Evolutionary conservation across 64 coral and sea anemone species (phyloP).

Genomic region (Catalaphyllia jardinei): DNA sequence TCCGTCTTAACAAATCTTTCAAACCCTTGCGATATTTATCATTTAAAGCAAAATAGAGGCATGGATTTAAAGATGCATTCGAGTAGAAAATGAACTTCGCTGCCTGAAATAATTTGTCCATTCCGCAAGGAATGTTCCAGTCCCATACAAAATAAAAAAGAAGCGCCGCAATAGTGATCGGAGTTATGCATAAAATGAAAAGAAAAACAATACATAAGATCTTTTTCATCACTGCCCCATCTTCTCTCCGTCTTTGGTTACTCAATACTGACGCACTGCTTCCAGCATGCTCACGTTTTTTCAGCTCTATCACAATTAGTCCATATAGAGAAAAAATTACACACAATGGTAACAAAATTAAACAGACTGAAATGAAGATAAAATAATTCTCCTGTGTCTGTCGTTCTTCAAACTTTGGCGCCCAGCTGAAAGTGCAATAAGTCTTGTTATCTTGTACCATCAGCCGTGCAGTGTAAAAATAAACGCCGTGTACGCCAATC

Average conservation of each 20-base stretch:
- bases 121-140: background rate
- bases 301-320: background rate
- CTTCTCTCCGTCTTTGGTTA: slow-evolving; percentile 38
- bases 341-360: background rate
- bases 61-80: slow-evolving; percentile 52
- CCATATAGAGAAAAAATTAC: background rate
- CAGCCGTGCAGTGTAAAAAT: slow-evolving; percentile 19
- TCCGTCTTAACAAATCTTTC: background rate
- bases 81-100: slow-evolving; percentile 11
- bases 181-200: slow-evolving; percentile 38
- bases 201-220: background rate
- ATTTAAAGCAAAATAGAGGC: slow-evolving; percentile 53
- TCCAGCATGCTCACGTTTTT: background rate
- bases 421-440: no score
- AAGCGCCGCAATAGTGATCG: background rate
- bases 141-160: background rate
- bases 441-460: no score
- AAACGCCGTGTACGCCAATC: background rate
- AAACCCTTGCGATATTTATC: slow-evolving; percentile 58
- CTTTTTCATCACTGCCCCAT: slow-evolving; percentile 23
- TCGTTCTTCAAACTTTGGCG: background rate
- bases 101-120: background rate
- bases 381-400: background rate
- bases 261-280: background rate
- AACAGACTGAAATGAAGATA: background rate